Percentiles rank a stretch among this genome's conserved stretches.
Evolutionary conservation across 2,797 vertebrate species (phyloP).

Genomic region (Anguilla marmorata): DNA sequence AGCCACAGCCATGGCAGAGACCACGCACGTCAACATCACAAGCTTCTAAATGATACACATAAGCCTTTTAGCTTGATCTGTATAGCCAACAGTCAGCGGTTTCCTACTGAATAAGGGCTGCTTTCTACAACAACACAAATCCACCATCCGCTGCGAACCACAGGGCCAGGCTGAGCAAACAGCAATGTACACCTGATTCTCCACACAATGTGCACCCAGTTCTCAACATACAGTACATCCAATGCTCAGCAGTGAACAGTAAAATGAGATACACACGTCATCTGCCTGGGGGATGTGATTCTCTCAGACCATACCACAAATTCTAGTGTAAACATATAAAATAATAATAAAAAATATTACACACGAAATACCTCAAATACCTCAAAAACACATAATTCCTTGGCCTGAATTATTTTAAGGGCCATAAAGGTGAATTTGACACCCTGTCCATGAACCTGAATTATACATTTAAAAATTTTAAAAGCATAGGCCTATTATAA

Average conservation of each 20-base stretch:
- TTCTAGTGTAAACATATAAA: constrained; percentile 9
- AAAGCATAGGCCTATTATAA: background rate
- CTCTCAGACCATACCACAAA: background rate
- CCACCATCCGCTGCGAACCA: background rate
- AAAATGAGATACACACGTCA: background rate
- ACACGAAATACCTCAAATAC: background rate
- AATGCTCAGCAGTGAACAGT: background rate
- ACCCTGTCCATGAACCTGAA: constrained; percentile 7
- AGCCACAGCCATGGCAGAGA: background rate
- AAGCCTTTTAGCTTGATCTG: background rate
- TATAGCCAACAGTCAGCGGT: background rate
- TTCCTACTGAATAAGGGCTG: background rate
- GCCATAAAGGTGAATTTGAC: background rate
- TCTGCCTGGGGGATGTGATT: background rate
- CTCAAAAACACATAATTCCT: background rate
- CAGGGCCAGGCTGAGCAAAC: background rate
- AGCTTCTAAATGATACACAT: background rate
- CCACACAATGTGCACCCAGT: background rate
- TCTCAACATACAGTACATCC: background rate
- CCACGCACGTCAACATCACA: background rate
- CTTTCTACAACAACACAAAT: background rate
- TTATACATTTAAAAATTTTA: background rate
- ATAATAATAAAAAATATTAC: background rate
- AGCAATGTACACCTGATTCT: background rate
- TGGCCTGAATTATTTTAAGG: background rate